Evolutionary conservation across 2,797 vertebrate species (phyloP), one percentile per base, ranked within the genome.

Genomic region (Chelon labrosus): DNA sequence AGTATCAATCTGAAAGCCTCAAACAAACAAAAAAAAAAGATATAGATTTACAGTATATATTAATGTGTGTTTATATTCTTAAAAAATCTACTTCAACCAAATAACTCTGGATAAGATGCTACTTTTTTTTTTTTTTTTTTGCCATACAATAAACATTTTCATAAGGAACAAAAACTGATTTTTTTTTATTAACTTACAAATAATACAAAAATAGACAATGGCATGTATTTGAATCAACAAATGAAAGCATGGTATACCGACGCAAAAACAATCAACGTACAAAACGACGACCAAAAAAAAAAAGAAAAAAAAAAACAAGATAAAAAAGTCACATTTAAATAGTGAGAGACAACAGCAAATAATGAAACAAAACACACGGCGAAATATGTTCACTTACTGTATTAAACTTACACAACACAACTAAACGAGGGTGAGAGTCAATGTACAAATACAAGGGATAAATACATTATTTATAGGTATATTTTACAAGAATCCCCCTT

Each of bases 391-490:
- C 96, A 97, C 95, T 94, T 93, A 88, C 86, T 88, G 89, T 88
- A 95, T 94, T 96, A 94, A 96, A 96, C 94, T 90, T 95, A 97
- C 96, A 97, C 96, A 96, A 96, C 95, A 96, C 96, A 97, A 96
- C 95, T 94, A 97, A 96, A 87, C 85, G 69, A 90, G 87, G 88
- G 90, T 88, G 75, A 93, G 92, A 93, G 95, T 95, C 95, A 96
- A 96, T 96, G 95, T 97, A 97, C 97, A 97, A 97, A 96, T 96
- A 95, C 94, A 94, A 95, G 95, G 96, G 96, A 97, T 97, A 98
- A 97, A 98, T 97, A 97, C 97, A 97, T 96, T 97, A 98, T 98
- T 97, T 98, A 97, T 97, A 97, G 95, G 94, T 31, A 95, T 97
- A 96, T 97, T 95, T 97, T 97, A 97, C 97, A 97, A 94, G 95